Evolutionary conservation across 1,140 invertebrate species (phyloP), one percentile per base, ranked within the genome.

Genomic region (Pissodes strobi): DNA sequence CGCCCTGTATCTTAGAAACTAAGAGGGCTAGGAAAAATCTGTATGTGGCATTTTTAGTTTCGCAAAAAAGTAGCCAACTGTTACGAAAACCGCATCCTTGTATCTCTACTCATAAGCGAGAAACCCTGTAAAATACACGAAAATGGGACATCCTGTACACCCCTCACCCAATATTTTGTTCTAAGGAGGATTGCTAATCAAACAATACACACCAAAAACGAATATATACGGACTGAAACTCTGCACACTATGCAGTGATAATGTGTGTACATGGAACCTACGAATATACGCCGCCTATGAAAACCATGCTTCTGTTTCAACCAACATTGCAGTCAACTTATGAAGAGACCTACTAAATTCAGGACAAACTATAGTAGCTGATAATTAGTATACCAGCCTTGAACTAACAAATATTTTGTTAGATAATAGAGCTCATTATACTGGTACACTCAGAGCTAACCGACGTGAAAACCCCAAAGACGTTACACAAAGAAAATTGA

Each of bases 381-480:
- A 81, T 51, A 80, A 81, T 68, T 81, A 70, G 53, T 80, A 81
- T 61, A 81, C 77, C 8, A 77, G 72, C 30, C 45, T 78, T 15
- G 59, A 69, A 15, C 64, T 82, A 17, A 73, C 75, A 2, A 37
- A 73, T 27, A 70, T 74, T 57, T 66, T 82, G 25, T 66, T 78
- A 23, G 9, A 63, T 8, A 72, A 69, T 22, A 66, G 76, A 15
- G 79, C 75, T 4, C 73, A 79, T 67, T 65, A 74, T 21, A 58
- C 74, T 21, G 78, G 77, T 39, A 76, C 72, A 51, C 58, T 78
- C 46, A 70, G 73, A 37, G 61, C 66, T 63, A 74, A 73, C 62
- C 68, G 72, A 56, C 53, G 61, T 63, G 46, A 65, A 61, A 69
- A 74, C 46, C 66, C 72, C 27, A 51, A 72, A 30, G 69, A 72